Base-by-base conservation (phyloP, 2,113 vertebrate genomes). In the Actinemys pallida region DNA sequence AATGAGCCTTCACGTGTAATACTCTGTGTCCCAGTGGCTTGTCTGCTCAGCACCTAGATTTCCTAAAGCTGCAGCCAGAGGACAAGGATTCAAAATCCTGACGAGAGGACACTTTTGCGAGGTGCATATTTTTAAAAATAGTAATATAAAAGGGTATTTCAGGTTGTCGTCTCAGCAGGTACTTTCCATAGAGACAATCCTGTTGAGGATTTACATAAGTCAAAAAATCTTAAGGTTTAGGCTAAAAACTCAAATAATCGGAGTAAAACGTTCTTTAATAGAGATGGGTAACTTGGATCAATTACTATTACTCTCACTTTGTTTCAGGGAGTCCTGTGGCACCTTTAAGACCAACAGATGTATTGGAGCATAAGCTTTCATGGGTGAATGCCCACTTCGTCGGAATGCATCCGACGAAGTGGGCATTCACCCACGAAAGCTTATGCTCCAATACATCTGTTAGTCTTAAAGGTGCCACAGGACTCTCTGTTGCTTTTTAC, bases 171-270 rank as follows among this genome's bases (percentile, higher is more conserved):
- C 54, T 65, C 54, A 81, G 81, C 76, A 56, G 35, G 35, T 35
- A n/a, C 62, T 69, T 69, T 69, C 62, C 81, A 17, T 20, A 16
- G 76, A 42, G 82, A 54, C 3, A 11, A 53, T 25, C 47, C 35
- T 22, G 8, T 69, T 50, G 56, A 12, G 22, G 25, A 90, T 17
- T 25, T 8, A 52, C 0, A 0, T 7, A 65, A 4, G 6, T 54
- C 53, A 84, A 81, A 87, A 93, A 53, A 57, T 65, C 16, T 42
- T 47, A 12, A 65, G n/a, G 20, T 39, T 39, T 49, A 52, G 13
- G 14, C 75, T 45, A 47, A 27, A 13, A 78, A 24, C 5, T 1
- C 42, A 47, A 57, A 39, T 50, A 83, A 9, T 0, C 17, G 16
- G 59, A 1, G 1, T 79, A 45, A 57, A 53, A 10, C n/a, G 16